These are phyloP conservation scores for Buphagus erythrorhynchus DNA, from an alignment of 2,797 vertebrate species.

Conservation along the genomic window DNA sequence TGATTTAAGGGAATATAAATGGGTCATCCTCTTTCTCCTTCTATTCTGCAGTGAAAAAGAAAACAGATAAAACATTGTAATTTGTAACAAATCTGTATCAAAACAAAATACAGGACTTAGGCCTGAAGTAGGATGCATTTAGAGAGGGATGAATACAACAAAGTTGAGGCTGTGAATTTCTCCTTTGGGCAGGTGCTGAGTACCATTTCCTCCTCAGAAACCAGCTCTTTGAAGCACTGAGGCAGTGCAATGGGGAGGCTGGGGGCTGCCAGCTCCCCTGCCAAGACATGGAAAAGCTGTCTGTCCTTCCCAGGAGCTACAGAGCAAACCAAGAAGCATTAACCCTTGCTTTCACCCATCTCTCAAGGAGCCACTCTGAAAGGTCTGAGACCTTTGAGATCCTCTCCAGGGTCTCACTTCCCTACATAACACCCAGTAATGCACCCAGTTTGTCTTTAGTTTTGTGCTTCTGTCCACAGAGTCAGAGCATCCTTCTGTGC, in stretches of 20 bases:
- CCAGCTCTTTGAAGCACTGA: not conserved
- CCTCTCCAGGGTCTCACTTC: rapidly evolving
- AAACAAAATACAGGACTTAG: not conserved
- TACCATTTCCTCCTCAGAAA: not conserved
- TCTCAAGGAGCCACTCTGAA: not conserved
- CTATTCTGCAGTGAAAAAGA: not conserved
- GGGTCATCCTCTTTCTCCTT: not conserved
- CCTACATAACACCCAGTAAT: not conserved
- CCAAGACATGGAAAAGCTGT: not conserved
- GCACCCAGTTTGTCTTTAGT: not conserved
- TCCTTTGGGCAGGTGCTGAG: not conserved
- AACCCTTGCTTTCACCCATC: not conserved
- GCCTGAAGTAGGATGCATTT: rapidly evolving
- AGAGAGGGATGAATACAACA: not conserved
- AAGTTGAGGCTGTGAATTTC: rapidly evolving
- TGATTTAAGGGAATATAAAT: not conserved
- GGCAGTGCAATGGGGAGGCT: not conserved
- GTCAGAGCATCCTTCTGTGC: not conserved
- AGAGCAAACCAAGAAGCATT: not conserved
- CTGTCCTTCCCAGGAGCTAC: not conserved
- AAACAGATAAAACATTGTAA: not conserved
- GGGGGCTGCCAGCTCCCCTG: rapidly evolving
- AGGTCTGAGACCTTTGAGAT: not conserved
- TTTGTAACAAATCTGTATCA: not conserved
- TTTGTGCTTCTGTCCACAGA: not conserved